phyloP scores from a whole-genome alignment of 2,797 vertebrate species.

The Fundulus diaphanus region DNA sequence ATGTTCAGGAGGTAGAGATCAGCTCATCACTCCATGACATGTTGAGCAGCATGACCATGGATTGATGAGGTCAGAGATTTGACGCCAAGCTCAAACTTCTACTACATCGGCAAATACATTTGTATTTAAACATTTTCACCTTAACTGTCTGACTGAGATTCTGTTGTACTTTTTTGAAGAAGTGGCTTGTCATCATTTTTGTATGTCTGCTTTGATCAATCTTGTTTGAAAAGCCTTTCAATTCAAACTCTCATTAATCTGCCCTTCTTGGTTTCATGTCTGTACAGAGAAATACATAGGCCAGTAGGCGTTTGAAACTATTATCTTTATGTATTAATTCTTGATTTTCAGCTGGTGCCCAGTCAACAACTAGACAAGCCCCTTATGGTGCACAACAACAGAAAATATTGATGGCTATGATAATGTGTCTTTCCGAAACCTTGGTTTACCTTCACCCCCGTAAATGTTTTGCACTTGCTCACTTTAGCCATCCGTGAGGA shows the following conservation, averaged over 20 bases:
- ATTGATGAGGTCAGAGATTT: not conserved
- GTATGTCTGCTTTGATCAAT: not conserved
- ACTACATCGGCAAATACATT: not conserved
- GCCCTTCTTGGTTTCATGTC: not conserved
- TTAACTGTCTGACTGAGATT: not conserved
- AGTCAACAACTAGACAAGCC: no score
- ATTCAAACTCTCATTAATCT: no score
- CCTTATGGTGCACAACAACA: not conserved
- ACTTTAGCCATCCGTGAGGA: constrained; percentile 31
- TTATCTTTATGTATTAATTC: no score
- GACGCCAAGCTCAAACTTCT: not conserved
- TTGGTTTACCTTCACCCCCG: not conserved
- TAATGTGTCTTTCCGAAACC: not conserved
- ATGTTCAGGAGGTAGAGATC: not conserved
- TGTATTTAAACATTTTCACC: not conserved
- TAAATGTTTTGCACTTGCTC: not conserved
- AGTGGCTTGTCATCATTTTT: not conserved
- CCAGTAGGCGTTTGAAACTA: no score
- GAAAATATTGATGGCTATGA: not conserved
- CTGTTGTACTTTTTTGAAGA: not conserved
- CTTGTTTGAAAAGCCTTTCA: not conserved
- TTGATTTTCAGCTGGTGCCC: no score
- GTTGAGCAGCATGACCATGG: not conserved
- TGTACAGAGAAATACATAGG: no score
- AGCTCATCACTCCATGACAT: not conserved